These are phyloP conservation scores for Florisuga fusca DNA, from an alignment of 2,797 vertebrate species.

Conservation along the genomic window DNA sequence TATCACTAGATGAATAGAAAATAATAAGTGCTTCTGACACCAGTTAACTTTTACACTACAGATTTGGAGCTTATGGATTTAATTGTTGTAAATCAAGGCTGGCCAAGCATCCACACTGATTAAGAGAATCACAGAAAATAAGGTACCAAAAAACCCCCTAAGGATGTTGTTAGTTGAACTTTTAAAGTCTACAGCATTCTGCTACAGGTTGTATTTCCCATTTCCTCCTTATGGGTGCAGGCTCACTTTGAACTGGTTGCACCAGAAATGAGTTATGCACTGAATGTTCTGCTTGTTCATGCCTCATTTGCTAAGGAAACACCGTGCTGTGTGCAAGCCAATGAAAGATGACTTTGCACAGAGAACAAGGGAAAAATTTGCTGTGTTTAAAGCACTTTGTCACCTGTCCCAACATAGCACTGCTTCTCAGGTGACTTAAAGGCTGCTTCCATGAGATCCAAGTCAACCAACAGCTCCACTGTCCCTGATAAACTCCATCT, in stretches of 20 bases:
- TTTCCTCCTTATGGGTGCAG: not conserved
- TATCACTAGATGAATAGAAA: not conserved
- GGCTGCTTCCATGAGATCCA: not conserved
- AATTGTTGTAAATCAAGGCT: not conserved
- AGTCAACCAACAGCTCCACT: not conserved
- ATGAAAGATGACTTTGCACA: not conserved
- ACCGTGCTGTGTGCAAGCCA: not conserved
- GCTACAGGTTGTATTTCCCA: not conserved
- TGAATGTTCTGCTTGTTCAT: not conserved
- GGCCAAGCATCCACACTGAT: not conserved
- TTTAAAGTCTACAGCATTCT: not conserved
- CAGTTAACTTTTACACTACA: not conserved
- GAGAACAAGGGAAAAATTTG: not conserved
- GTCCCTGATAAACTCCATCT: not conserved
- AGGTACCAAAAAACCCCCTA: accelerated
- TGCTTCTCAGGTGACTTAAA: not conserved
- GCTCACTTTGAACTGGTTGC: not conserved
- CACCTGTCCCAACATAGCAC: not conserved
- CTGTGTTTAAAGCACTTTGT: not conserved
- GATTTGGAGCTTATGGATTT: not conserved
- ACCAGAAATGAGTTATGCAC: not conserved
- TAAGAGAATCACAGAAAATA: not conserved
- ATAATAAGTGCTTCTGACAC: not conserved
- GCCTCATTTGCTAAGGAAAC: not conserved
- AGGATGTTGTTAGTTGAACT: not conserved